A percentile compares a stretch with the other conserved stretches of the same genome.
phyloP scores from a whole-genome alignment of 2,888 invertebrate genomes.

The Drosophila kuntzei region DNA sequence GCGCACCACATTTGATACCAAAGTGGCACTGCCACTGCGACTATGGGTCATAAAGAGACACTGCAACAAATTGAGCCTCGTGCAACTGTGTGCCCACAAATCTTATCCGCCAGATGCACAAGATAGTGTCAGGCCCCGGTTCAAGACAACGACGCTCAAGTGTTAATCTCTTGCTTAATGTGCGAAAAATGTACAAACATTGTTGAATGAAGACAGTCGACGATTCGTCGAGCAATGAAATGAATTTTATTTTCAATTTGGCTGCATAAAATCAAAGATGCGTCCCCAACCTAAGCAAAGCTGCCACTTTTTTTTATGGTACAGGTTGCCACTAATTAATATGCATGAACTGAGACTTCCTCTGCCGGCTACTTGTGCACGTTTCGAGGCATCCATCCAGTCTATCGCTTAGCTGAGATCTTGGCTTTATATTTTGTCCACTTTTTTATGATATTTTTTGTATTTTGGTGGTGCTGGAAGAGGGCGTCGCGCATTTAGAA shows the following conservation, averaged over 20 bases:
- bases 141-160: constrained; percentile 36
- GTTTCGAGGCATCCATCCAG: constrained; percentile 30
- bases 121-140: constrained; percentile 48
- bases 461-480: constrained; percentile 28
- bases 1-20: constrained; percentile 49
- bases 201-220: constrained; percentile 29
- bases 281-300: constrained; percentile 8
- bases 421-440: constrained; percentile 18
- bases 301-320: constrained; percentile 35
- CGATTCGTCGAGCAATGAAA: constrained; percentile 41
- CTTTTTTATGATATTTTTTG: constrained; percentile 27
- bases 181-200: constrained; percentile 66
- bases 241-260: constrained; percentile 61
- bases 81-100: constrained; percentile 57
- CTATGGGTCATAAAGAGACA: constrained; percentile 26
- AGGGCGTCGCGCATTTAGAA: constrained; percentile 59
- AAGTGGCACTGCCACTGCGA: constrained; percentile 22
- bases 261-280: constrained; percentile 52
- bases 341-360: constrained; percentile 69
- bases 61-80: constrained; percentile 61
- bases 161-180: constrained; percentile 66
- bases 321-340: constrained; percentile 63
- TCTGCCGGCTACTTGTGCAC: constrained; percentile 47
- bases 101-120: constrained; percentile 52
- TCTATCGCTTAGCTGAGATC: constrained; percentile 41